A percentile compares a stretch with the other conserved stretches of the same genome.
Evolutionary conservation across 1,140 invertebrate species (phyloP).

Genomic region (Parasteatoda tepidariorum): DNA sequence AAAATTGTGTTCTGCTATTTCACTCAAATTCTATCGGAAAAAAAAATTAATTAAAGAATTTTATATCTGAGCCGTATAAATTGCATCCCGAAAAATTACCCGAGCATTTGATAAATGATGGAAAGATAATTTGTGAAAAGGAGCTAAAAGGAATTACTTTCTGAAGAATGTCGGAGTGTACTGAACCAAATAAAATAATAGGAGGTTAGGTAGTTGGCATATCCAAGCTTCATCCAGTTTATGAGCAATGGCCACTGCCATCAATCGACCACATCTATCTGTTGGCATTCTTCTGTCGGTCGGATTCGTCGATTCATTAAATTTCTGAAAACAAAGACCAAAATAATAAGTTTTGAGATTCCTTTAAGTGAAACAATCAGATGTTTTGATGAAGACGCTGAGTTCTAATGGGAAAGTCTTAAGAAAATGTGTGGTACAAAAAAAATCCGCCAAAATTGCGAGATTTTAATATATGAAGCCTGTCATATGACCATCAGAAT

Average conservation of each 20-base stretch:
- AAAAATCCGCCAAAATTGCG: no score
- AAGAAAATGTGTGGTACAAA: no score
- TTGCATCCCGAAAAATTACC: not conserved
- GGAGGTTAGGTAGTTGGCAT: slow-evolving; percentile 74
- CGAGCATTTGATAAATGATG: not conserved
- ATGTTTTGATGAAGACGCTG: no score
- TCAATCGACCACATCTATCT: slow-evolving; percentile 79
- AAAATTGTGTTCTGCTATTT: not conserved
- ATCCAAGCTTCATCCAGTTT: slow-evolving; percentile 83
- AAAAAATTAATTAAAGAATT: not conserved
- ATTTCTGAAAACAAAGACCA: slow-evolving; percentile 34
- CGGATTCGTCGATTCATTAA: slow-evolving; percentile 2
- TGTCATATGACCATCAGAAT: no score
- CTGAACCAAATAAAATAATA: slow-evolving; percentile 74
- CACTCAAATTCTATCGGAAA: not conserved
- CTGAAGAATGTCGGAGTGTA: slow-evolving; percentile 73
- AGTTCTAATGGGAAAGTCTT: not conserved
- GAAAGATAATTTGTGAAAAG: not conserved
- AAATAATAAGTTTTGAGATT: no score
- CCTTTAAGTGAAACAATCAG: no score
- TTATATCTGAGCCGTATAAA: not conserved
- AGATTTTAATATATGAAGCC: no score
- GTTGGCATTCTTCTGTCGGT: slow-evolving; percentile 76
- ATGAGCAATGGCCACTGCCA: slow-evolving; percentile 81
- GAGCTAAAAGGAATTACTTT: slow-evolving; percentile 21